Base-by-base conservation (phyloP, 2,888 invertebrate species). In the Mythimna vitellina region DNA sequence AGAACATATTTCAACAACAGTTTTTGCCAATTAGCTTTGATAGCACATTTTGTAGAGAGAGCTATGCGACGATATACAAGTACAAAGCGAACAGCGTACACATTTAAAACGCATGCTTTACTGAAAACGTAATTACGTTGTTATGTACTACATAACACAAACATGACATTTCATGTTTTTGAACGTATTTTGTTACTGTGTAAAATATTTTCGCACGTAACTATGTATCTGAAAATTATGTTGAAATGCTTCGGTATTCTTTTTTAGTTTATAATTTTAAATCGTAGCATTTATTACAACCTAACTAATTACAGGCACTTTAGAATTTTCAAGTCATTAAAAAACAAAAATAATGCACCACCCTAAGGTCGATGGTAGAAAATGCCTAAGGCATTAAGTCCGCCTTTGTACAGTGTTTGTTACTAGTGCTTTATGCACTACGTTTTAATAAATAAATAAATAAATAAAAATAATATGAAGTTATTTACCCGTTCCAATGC, bases 1-100 rank as follows among this genome's bases (percentile, higher is more conserved):
- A 22, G 12, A 73, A 29, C 35, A 60, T 71, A 53, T 78, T 71
- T 46, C 20, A 49, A 60, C 53, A 54, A 38, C 22, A 29, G 46
- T 49, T 74, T 72, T 54, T 54, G 60, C 73, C 79, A 74, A 74
- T 74, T 74, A 74, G 79, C 73, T 79, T 74, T 73, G 78, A 70
- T 38, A 71, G 20, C 38, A 29, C 20, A 60, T 78, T 73, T 73
- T 60, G 29, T 22, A 29, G 38, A 60, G 29, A 60, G 29, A 60
- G 51, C 17, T 25, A 35, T 58, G 22, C 1, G 2, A 22, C 1
- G 25, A 25, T 53, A 22, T 38, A 42, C 4, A 1, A 25, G n/a
- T 54, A 10, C 10, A 22, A 14, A 22, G 10, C 42, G 17, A 25
- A 78, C 14, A 32, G 29, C 22, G 29, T 38, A 42, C 6, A 32